These are phyloP conservation scores for Pasiphila rectangulata DNA, from an alignment of 2,888 invertebrate genomes.

Conservation along the genomic window DNA sequence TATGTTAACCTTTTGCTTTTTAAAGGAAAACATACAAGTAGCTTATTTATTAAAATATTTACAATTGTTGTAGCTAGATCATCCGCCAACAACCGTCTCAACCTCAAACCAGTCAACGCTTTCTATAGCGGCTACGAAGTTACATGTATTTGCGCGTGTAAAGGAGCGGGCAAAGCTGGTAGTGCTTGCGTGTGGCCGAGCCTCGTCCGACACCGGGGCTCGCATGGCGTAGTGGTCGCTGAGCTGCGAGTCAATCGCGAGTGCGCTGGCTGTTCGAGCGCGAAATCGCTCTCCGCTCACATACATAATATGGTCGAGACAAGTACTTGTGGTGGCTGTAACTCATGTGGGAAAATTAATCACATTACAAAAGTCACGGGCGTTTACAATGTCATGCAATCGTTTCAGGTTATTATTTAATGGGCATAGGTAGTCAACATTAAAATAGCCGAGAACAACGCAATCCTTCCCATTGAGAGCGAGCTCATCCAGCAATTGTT, in stretches of 20 bases:
- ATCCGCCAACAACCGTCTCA: not conserved
- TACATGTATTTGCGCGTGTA: not conserved
- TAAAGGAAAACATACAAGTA: not conserved
- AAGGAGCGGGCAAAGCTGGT: not conserved
- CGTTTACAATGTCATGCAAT: not conserved
- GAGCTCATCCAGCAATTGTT: not conserved
- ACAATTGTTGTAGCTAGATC: not conserved
- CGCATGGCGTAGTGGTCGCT: constrained; percentile 8
- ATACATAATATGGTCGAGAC: constrained; percentile 2
- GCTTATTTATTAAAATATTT: constrained; percentile 2
- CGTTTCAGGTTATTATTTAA: constrained; percentile 1
- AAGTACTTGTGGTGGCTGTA: not conserved
- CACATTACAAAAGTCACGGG: not conserved
- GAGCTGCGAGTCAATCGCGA: not conserved
- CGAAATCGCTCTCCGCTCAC: not conserved
- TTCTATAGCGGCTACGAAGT: not conserved
- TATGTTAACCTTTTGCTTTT: constrained; percentile 3
- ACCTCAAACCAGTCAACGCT: constrained; percentile 5
- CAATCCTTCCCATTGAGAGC: constrained; percentile 1
- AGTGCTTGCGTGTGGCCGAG: not conserved
- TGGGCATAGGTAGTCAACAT: not conserved
- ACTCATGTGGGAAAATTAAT: constrained; percentile 5
- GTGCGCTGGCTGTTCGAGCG: not conserved
- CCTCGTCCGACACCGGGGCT: not conserved
- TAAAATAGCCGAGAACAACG: constrained; percentile 4